Evolutionary conservation across 2,113 vertebrate genomes (phyloP), one percentile per base, ranked within the genome.

Genomic region (Salvelinus alpinus): DNA sequence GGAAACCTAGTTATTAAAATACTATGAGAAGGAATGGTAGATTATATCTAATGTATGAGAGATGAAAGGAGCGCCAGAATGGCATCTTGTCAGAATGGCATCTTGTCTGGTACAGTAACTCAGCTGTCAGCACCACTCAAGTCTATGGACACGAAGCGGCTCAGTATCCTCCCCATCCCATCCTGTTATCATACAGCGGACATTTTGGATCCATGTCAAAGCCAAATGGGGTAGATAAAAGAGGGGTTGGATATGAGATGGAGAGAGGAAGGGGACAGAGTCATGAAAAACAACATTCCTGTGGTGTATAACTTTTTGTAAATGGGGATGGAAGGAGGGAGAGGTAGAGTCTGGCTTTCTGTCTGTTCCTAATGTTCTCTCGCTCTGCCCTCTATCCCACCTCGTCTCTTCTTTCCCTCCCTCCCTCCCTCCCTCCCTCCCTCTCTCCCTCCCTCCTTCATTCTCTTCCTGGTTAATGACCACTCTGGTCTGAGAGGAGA

Each of bases 1-100:
- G 85, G 86, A 89, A 87, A 89, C 87, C 81, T 87, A 83, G 84
- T 83, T 79, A 77, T 34, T 34, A 34, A 34, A 34, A 34, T 34
- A 34, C 64, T 85, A 91, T 90, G 86, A 89, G 79, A 82, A 78
- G 0, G 48, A 86, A 76, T 65, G 78, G 71, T 71, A 80, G 88
- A 90, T 87, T 84, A 82, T 82, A 80, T 54, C 48, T 9, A 44
- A 2, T 14, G 4, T 54, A 85, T 84, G 65, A 66, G 48, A 82
- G 84, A 90, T 86, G 81, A 88, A 81, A 84, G 80, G 66, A 31
- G 69, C 82, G 79, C 64, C 69, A 1, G 51, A 4, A 11, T 27
- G 64, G 9, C 68, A 72, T 74, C 78, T 76, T 77, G 80, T 84
- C 69, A 1, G 44, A 4, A 11, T 27, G 64, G 7, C 68, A 72